Evolutionary conservation across 2,888 invertebrate species (phyloP).

Genomic region (Ormyrus rosae): DNA sequence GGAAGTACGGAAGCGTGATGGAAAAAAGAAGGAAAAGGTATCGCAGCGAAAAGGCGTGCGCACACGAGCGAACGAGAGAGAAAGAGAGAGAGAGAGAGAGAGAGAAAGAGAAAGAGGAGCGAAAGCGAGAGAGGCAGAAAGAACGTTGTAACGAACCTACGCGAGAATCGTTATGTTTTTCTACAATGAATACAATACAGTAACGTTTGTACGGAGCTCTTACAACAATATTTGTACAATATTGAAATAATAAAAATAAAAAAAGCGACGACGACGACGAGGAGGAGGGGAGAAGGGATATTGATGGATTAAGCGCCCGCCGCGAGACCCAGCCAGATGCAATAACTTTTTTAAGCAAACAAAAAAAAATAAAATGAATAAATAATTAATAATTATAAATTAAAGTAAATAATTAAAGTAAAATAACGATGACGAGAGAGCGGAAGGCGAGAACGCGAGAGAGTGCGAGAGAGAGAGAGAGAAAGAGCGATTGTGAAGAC

Average conservation of each 20-base stretch:
- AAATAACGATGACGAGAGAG: neutral
- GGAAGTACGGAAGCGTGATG: neutral
- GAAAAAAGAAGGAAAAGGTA: conserved; percentile 55
- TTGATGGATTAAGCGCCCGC: conserved; percentile 25
- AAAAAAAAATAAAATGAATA: conserved; percentile 37
- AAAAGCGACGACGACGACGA: neutral
- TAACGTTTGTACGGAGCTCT: conserved; percentile 75
- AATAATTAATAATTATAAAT: conserved; percentile 16
- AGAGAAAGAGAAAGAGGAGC: neutral
- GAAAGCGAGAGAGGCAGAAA: conserved; percentile 8
- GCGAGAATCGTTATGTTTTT: conserved; percentile 73
- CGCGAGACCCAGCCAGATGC: conserved; percentile 74
- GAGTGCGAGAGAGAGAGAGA: neutral
- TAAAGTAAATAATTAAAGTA: conserved; percentile 1
- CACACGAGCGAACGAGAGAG: conserved; percentile 22
- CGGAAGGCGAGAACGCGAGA: neutral
- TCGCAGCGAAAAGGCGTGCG: conserved; percentile 50
- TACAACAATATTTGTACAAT: conserved; percentile 75
- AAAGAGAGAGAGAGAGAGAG: conserved; percentile 5
- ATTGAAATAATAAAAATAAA: conserved; percentile 61
- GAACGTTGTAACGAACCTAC: conserved; percentile 58
- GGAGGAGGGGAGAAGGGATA: neutral
- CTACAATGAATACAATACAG: conserved; percentile 65
- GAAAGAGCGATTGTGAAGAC: neutral
- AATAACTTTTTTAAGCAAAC: conserved; percentile 73